A percentile compares a stretch with the other conserved stretches of the same genome.
Conservation (phyloP, 2,113 vertebrate species). For the Pithys albifrons region DNA sequence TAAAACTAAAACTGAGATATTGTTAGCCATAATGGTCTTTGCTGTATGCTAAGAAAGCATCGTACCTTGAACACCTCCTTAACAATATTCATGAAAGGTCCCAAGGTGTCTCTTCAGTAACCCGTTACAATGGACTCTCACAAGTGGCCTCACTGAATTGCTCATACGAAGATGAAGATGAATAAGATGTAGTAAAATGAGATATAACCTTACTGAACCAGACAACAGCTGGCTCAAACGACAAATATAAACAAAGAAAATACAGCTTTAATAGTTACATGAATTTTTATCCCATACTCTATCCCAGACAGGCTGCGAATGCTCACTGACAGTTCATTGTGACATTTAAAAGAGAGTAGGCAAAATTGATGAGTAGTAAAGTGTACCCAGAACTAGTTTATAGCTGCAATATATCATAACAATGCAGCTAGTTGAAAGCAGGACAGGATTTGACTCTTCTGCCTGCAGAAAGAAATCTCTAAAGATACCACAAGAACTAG, state of each 20-base stretch:
- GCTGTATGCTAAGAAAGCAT: not conserved
- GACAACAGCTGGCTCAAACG: not conserved
- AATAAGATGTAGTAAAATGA: not conserved
- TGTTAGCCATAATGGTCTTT: not conserved
- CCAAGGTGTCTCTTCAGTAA: not conserved
- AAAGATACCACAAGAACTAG: not conserved
- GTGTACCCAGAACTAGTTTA: not conserved
- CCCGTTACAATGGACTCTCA: not conserved
- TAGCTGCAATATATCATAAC: conserved; percentile 24
- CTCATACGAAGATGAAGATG: not conserved
- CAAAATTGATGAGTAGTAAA: conserved; percentile 19
- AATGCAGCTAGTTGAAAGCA: not conserved
- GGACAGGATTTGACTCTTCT: not conserved
- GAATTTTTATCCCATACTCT: not conserved
- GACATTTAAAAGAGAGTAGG: conserved; percentile 14
- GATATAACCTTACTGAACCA: not conserved
- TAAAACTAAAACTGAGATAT: not conserved
- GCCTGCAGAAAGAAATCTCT: not conserved
- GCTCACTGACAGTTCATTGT: not conserved
- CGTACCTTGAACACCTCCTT: not conserved
- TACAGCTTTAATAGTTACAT: not conserved
- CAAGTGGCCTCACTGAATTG: not conserved
- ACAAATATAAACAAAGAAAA: conserved; percentile 25
- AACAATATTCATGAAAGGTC: not conserved
- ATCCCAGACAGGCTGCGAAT: not conserved